phyloP scores from a whole-genome alignment of 2,888 invertebrate species.

The Pardosa pseudoannulata region DNA sequence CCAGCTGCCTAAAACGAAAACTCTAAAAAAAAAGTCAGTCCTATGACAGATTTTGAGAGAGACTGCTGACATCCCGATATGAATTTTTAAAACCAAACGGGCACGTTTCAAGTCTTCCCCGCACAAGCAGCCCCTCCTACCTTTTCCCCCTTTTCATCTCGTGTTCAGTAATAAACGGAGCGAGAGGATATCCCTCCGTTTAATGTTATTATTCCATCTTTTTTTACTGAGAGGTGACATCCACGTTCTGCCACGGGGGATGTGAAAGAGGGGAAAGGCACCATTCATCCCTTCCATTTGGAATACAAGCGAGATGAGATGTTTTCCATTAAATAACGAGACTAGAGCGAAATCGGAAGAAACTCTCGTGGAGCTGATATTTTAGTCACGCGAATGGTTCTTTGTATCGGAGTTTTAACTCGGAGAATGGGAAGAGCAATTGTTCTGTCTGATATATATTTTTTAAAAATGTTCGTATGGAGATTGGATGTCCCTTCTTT shows the following conservation, averaged over 20 bases:
- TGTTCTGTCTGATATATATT: too few species aligned
- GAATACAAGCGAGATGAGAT: background rate
- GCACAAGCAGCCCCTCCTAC: too few species aligned
- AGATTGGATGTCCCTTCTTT: too few species aligned
- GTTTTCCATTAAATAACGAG: conserved; percentile 6
- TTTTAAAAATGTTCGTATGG: too few species aligned
- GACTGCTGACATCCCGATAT: conserved; percentile 30
- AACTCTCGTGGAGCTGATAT: background rate
- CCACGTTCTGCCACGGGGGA: too few species aligned
- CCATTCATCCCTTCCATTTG: background rate
- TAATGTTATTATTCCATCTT: conserved; percentile 5
- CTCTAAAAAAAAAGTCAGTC: background rate
- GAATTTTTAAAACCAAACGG: conserved; percentile 53
- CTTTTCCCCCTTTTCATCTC: background rate
- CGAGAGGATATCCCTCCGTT: background rate
- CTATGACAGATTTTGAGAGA: conserved; percentile 31
- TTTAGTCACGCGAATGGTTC: background rate
- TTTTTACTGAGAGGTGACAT: too few species aligned
- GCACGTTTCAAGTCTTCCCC: conserved; percentile 2
- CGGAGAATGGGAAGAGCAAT: too few species aligned
- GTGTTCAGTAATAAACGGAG: background rate
- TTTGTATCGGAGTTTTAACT: too few species aligned
- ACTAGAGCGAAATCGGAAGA: background rate
- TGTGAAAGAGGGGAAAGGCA: too few species aligned
- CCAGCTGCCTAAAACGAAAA: background rate